These are phyloP conservation scores for Orchesellides sinensis DNA, from an alignment of 2,888 invertebrate species.

Conservation along the genomic window DNA sequence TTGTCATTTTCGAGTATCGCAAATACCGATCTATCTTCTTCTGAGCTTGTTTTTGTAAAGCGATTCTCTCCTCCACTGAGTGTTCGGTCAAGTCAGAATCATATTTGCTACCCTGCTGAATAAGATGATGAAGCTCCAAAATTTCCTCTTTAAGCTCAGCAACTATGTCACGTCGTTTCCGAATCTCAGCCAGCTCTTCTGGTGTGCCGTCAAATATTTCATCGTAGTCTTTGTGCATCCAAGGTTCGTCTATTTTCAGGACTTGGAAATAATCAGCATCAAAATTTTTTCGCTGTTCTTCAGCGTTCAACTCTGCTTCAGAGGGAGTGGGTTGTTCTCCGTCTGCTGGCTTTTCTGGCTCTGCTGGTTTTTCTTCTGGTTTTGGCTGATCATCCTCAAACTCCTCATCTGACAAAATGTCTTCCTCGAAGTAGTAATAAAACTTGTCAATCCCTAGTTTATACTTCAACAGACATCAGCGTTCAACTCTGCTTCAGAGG, in stretches of 20 bases:
- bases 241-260: slow-evolving; percentile 17
- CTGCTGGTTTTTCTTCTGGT: neutral
- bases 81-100: neutral
- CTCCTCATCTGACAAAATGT: slow-evolving; percentile 24
- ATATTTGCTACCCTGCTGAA: neutral
- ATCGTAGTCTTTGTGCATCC: slow-evolving; percentile 42
- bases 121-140: neutral
- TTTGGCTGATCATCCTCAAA: neutral
- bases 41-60: neutral
- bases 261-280: neutral
- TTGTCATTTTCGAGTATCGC: slow-evolving; percentile 18
- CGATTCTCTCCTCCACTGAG: neutral
- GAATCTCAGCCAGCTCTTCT: slow-evolving; percentile 23
- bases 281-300: neutral
- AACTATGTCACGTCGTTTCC: slow-evolving; percentile 6
- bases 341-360: neutral
- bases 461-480: slow-evolving; percentile 11
- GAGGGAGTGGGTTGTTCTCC: neutral
- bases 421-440: slow-evolving; percentile 47
- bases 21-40: slow-evolving; percentile 3
- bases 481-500: neutral
- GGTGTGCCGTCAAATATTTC: slow-evolving; percentile 5
- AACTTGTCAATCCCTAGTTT: slow-evolving; percentile 29
- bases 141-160: slow-evolving; percentile 11
- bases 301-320: neutral